Conservation (phyloP, 2,888 invertebrate species). For the Ganaspis brasiliensis region DNA sequence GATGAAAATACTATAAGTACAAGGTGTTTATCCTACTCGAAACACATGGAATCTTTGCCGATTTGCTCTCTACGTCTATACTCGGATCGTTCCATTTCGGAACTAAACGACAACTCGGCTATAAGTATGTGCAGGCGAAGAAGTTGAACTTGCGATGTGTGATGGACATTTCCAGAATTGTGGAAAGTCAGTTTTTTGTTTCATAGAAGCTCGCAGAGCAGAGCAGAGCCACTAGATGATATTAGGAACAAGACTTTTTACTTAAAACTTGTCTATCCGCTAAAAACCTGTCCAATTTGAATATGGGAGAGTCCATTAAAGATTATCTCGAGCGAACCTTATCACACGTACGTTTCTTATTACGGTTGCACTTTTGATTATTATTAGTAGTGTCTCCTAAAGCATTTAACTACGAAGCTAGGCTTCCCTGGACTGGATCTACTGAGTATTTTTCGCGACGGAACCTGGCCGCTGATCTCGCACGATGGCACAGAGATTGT, state of each 20-base stretch:
- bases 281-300: constrained; percentile 40
- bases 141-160: constrained; percentile 43
- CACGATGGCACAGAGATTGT: constrained; percentile 56
- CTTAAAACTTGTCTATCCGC: constrained; percentile 22
- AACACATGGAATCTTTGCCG: constrained; percentile 53
- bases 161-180: constrained; percentile 50
- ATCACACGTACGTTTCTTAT: constrained; percentile 56
- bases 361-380: constrained; percentile 59
- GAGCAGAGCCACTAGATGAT: constrained; percentile 68
- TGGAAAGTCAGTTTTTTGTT: background rate
- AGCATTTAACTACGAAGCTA: constrained; percentile 24
- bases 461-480: constrained; percentile 21
- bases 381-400: constrained; percentile 47
- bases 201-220: constrained; percentile 37
- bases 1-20: constrained; percentile 78
- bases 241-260: constrained; percentile 76
- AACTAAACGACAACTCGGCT: constrained; percentile 1
- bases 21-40: constrained; percentile 60
- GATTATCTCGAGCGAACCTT: constrained; percentile 43
- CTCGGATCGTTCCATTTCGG: constrained; percentile 30
- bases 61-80: constrained; percentile 16
- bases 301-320: constrained; percentile 8
- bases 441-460: constrained; percentile 29
- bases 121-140: constrained; percentile 48
- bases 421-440: constrained; percentile 29